These are phyloP conservation scores for Cyphomyrus plagiostoma DNA, from an alignment of 2,113 vertebrate species.

Conservation along the genomic window DNA sequence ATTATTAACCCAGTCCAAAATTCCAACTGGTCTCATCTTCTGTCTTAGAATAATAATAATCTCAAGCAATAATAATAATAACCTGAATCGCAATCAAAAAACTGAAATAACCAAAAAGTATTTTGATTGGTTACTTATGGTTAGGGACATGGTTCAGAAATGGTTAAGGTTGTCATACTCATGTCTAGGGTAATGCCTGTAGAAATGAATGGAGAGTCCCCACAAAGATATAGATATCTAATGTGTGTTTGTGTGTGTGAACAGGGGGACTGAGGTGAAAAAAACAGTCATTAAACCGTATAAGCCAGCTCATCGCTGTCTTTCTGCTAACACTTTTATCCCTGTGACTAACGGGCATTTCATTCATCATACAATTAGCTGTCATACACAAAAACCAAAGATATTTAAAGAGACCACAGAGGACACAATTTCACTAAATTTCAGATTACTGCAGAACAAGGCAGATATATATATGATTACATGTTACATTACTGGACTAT, in stretches of 20 bases:
- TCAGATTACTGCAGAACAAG: not conserved
- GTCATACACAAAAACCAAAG: not conserved
- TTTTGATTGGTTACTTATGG: not conserved
- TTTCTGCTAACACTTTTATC: not conserved
- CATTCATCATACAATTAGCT: not conserved
- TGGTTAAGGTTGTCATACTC: not conserved
- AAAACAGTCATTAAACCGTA: not conserved
- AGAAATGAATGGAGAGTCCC: too few relatives aligned
- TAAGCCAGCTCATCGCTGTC: not conserved
- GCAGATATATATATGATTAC: not conserved
- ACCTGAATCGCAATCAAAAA: too few relatives aligned
- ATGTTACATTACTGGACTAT: not conserved
- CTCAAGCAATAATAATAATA: too few relatives aligned
- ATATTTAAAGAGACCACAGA: not conserved
- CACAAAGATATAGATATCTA: too few relatives aligned
- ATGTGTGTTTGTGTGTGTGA: not conserved
- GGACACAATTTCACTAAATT: not conserved
- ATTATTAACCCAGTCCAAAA: conserved; percentile 24
- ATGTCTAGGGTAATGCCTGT: too few relatives aligned
- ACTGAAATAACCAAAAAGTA: too few relatives aligned
- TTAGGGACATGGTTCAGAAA: not conserved
- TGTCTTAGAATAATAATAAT: not conserved
- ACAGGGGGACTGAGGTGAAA: not conserved
- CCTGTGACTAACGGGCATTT: not conserved
- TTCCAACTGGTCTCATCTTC: conserved; percentile 23